Evolutionary conservation across 2,113 vertebrate genomes (phyloP).

Genomic region (Coptodon bakossiorum): DNA sequence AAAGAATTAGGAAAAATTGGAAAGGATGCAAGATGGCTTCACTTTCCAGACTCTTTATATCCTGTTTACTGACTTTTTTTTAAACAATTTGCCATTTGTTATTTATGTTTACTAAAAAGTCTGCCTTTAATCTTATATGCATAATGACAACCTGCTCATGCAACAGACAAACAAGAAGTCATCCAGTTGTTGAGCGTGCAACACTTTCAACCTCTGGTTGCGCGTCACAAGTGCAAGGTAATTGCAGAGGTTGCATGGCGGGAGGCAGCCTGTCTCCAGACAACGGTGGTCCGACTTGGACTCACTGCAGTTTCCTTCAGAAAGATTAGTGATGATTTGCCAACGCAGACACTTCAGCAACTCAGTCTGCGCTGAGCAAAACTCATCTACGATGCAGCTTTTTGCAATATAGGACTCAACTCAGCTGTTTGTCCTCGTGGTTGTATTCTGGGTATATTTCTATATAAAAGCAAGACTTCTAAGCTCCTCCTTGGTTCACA

Average conservation of each 20-base stretch:
- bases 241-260: fast-evolving
- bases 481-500: fast-evolving
- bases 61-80: not conserved
- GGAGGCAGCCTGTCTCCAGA: not conserved
- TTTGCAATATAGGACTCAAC: not conserved
- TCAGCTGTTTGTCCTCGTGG: not conserved
- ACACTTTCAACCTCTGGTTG: fast-evolving
- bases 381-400: too few relatives aligned
- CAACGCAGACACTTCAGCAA: not conserved
- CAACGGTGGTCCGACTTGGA: not conserved
- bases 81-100: not conserved
- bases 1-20: not conserved
- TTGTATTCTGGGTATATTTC: not conserved
- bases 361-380: not conserved
- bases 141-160: not conserved
- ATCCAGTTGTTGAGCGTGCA: not conserved
- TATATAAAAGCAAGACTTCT: not conserved
- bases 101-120: not conserved
- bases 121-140: not conserved
- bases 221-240: fast-evolving
- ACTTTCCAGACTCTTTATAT: not conserved
- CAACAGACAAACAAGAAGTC: not conserved
- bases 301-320: not conserved
- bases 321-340: not conserved
- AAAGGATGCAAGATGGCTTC: not conserved